Evolutionary conservation across 2,888 invertebrate genomes (phyloP), one percentile per base, ranked within the genome.

Genomic region (Ophion obscuratus): DNA sequence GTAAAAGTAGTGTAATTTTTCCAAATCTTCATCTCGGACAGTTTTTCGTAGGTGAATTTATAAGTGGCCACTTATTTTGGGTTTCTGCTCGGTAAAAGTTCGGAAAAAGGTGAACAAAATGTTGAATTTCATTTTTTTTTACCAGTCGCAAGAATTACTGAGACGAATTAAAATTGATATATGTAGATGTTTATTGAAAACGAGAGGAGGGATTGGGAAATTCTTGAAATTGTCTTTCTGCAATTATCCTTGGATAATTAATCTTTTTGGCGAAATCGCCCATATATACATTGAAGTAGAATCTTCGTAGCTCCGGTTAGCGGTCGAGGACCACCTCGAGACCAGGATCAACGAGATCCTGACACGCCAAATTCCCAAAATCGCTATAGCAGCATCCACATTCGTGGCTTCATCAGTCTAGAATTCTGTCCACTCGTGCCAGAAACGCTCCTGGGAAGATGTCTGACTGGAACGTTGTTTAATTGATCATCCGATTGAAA

Each of bases 401-500:
- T 64, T 44, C 57, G 57, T 70, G 24, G 70, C 47, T 40, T 17
- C 70, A 71, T 74, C 64, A 71, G 73, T 53, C 68, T 31, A 71
- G 79, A 79, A 79, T 79, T 36, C 70, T 64, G 71, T 79, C 57
- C 47, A 79, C 44, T 59, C 53, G 59, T 73, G 40, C 31, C n/a
- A 40, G 78, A 68, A 78, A 81, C 68, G 81, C 66, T 47, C 73
- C 82, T 87, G 88, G 89, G 89, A 91, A 90, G 91, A 90, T 89
- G 88, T 89, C 89, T 89, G 84, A 85, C 89, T 83, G 89, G 89
- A 90, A 91, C 89, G 91, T 92, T 92, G 93, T 93, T 87, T 93
- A 93, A 93, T 93, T 92, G 92, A 93, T 93, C 92, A 92, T 92
- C 91, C 91, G 92, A 93, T 93, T 90, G 91, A 88, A 92, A 91